Base-by-base conservation (phyloP, 2,113 vertebrate species). In the Istiophorus platypterus region DNA sequence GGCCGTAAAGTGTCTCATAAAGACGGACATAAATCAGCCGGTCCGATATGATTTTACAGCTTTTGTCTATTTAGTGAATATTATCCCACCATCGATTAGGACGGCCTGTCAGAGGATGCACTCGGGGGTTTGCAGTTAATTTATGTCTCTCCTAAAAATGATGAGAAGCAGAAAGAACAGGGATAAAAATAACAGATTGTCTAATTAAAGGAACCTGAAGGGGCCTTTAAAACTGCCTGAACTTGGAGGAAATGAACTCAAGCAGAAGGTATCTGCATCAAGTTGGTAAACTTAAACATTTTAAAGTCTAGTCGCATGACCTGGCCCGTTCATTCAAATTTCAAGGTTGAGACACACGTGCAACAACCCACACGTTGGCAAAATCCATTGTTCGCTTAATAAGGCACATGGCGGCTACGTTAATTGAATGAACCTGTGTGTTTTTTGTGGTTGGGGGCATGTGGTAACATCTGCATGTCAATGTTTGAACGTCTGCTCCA, bases 141-240 rank as follows among this genome's bases (percentile, higher is more conserved):
- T 89, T 87, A 89, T 62, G 7, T 31, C 70, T 20, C 22, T 78
- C 80, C 31, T 87, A 83, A 91, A 80, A 77, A 67, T 76, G 70
- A 82, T 62, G 49, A 62, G 71, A 86, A 78, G 56, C 72, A 74
- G 68, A 67, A 67, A 79, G 49, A 72, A 65, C 22, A 15, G 56
- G 62, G 67, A 82, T 72, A 59, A 76, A 65, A 77, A 34, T 20
- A 72, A 82, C 80, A 79, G 74, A 88, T 79, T 79, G 74, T 51
- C 57, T 22, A 57, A 70, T 84, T 82, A 86, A 73, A 73, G 64
- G 75, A 86, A 76, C 57, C 84, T 76, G 67, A 69, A 72, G 68
- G 67, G 57, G 68, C 57, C 39, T 85, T 81, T 73, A 71, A 88
- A 83, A 75, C 6, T 5, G 13, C 49, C 51, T 17, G 29, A 1